phyloP scores from a whole-genome alignment of 92 coral and sea anemone species.

The Porites divaricata region DNA sequence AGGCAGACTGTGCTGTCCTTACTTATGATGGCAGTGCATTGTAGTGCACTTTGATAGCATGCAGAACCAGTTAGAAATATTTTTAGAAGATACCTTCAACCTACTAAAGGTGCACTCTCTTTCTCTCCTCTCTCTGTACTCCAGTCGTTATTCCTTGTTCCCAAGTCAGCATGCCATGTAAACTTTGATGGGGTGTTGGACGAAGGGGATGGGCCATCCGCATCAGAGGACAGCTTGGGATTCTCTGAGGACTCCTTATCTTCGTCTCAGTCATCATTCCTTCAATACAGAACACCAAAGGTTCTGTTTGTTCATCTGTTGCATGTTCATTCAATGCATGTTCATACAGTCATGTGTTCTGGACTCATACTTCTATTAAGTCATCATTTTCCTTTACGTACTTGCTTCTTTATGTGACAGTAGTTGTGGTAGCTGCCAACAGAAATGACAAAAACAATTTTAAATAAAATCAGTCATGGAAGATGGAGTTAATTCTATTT shows the following conservation, averaged over 20 bases:
- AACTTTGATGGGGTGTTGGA: slow-evolving; percentile 82
- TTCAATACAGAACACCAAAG: slow-evolving; percentile 75
- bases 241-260: slow-evolving; percentile 57
- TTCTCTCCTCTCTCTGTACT: slow-evolving; percentile 42
- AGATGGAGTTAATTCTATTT: no score
- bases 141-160: slow-evolving; percentile 72
- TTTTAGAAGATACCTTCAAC: neutral
- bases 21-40: no score
- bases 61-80: neutral
- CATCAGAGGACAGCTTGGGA: slow-evolving; percentile 63
- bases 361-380: neutral
- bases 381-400: no score
- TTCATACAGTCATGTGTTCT: neutral
- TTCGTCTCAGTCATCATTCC: slow-evolving; percentile 68
- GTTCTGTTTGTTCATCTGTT: slow-evolving; percentile 58
- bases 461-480: no score
- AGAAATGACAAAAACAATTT: no score
- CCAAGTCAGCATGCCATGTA: slow-evolving; percentile 83
- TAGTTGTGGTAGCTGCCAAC: no score
- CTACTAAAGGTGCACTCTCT: slow-evolving; percentile 40
- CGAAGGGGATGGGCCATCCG: slow-evolving; percentile 62
- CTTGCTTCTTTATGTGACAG: no score
- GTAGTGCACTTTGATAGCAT: no score
- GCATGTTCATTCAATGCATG: slow-evolving; percentile 27
- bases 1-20: no score